These are phyloP conservation scores for Clostera curtula DNA, from an alignment of 2,888 invertebrate genomes.

Conservation along the genomic window DNA sequence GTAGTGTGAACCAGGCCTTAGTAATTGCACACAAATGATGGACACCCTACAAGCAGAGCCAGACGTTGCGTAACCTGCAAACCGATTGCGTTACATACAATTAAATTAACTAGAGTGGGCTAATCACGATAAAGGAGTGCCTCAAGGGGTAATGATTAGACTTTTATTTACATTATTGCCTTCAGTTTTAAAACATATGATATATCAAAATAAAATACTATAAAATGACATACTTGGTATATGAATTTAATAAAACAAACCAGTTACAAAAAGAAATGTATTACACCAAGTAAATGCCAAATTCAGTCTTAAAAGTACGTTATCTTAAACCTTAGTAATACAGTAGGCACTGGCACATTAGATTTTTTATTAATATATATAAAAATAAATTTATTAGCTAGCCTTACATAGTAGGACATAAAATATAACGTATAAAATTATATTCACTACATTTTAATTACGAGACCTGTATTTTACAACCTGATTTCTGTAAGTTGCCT, in stretches of 20 bases:
- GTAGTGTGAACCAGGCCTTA: too few species aligned
- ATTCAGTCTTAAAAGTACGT: conserved; percentile 69
- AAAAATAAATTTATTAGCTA: conserved; percentile 28
- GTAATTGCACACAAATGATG: too few species aligned
- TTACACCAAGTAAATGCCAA: conserved; percentile 62
- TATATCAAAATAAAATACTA: too few species aligned
- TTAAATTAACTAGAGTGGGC: too few species aligned
- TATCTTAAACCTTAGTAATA: conserved; percentile 49
- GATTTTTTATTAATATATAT: conserved; percentile 21
- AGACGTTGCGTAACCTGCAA: too few species aligned
- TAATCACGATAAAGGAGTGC: too few species aligned
- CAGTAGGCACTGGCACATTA: conserved; percentile 67
- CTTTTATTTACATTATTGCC: too few species aligned
- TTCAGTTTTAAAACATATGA: too few species aligned
- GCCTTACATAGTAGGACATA: conserved; percentile 25
- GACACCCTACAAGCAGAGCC: too few species aligned
- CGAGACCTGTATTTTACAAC: conserved; percentile 36
- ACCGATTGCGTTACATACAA: too few species aligned
- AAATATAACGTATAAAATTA: conserved; percentile 26
- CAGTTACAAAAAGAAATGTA: conserved; percentile 46
- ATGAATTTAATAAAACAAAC: conserved; percentile 12
- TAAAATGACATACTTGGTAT: too few species aligned
- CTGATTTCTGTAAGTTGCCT: conserved; percentile 17
- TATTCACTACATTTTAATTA: conserved; percentile 19
- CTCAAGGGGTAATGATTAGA: too few species aligned